These are phyloP conservation scores for Columbina picui DNA, from an alignment of 2,113 vertebrate genomes.

Conservation along the genomic window DNA sequence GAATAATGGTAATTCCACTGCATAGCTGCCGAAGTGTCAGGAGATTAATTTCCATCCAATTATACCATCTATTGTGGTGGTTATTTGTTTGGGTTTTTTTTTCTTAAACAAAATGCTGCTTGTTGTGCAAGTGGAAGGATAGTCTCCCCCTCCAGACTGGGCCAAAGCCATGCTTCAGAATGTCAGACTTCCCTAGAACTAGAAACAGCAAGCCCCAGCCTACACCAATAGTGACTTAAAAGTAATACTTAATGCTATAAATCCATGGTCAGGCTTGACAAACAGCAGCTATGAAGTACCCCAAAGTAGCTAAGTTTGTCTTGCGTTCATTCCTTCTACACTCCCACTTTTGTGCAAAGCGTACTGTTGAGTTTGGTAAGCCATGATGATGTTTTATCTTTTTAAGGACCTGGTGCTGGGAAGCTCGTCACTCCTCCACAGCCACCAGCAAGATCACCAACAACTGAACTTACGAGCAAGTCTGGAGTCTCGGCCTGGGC, in stretches of 20 bases:
- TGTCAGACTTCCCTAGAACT: not conserved
- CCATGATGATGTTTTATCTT: not conserved
- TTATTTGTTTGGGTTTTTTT: not conserved
- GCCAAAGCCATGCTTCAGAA: not conserved
- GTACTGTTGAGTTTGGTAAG: not conserved
- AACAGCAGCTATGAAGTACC: not conserved
- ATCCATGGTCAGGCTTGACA: not conserved
- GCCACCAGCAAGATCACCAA: conserved; percentile 90
- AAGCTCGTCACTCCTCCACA: conserved; percentile 88
- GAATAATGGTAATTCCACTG: not conserved
- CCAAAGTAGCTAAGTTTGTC: not conserved
- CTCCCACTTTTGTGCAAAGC: not conserved
- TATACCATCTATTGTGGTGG: not conserved
- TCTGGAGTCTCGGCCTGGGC: conserved; percentile 73
- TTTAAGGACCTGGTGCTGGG: conserved; percentile 70
- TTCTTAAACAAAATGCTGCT: not conserved
- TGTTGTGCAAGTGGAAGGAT: not conserved
- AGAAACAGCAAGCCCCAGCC: not conserved
- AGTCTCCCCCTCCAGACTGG: not conserved
- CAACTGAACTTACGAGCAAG: conserved; percentile 89
- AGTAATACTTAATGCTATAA: not conserved
- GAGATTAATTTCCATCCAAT: not conserved
- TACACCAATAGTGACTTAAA: not conserved
- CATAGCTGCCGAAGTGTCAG: not conserved
- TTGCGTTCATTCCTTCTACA: not conserved